Conservation (phyloP, 1,140 invertebrate genomes). For the Dendroctonus ponderosae region DNA sequence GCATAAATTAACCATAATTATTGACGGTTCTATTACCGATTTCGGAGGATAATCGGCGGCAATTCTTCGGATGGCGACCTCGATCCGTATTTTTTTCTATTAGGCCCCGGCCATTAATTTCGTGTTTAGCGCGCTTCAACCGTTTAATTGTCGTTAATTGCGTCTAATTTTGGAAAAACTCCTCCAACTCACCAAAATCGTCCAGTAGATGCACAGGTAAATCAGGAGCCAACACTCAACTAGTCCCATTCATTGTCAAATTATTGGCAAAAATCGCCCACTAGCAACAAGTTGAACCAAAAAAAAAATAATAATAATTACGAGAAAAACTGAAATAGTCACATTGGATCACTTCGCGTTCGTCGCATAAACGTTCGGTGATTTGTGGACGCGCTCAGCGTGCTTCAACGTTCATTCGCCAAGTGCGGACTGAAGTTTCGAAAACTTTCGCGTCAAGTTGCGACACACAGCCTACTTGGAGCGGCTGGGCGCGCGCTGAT, state of each 20-base stretch:
- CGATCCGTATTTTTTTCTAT: too few relatives aligned
- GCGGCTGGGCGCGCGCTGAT: conserved; percentile 13
- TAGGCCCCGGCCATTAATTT: too few relatives aligned
- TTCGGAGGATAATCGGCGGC: conserved; percentile 10
- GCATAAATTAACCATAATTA: conserved; percentile 22
- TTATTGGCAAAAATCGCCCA: neutral
- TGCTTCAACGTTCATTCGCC: conserved; percentile 11
- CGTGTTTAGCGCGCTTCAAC: too few relatives aligned
- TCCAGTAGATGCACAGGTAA: neutral
- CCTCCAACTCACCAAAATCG: neutral
- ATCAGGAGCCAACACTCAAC: conserved; percentile 1
- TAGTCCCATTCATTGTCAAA: neutral
- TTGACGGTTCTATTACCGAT: conserved; percentile 21
- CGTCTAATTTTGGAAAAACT: too few relatives aligned
- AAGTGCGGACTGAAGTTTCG: conserved; percentile 5
- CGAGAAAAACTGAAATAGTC: neutral
- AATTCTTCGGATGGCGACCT: neutral
- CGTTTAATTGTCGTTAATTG: too few relatives aligned
- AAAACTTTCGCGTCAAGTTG: conserved; percentile 11
- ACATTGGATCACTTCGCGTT: too few relatives aligned
- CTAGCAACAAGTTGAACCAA: neutral
- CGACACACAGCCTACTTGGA: conserved; percentile 13
- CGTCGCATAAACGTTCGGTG: too few relatives aligned
- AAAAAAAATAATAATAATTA: conserved; percentile 1
- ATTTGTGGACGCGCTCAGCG: neutral